Evolutionary conservation across 92 coral and sea anemone species (phyloP).

Genomic region (Galaxea fascicularis): DNA sequence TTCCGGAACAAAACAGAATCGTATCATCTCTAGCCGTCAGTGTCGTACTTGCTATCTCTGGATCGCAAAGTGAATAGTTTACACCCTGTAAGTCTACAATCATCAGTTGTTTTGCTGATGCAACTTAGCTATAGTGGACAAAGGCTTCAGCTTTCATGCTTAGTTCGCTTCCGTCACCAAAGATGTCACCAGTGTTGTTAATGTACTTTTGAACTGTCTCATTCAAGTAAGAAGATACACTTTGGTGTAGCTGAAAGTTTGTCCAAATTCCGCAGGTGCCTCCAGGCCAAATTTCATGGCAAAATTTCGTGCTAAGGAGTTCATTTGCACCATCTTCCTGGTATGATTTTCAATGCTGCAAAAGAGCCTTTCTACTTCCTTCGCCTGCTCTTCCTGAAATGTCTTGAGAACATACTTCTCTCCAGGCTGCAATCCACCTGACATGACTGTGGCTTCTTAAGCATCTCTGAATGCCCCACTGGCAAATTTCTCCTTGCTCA

Average conservation of each 20-base stretch:
- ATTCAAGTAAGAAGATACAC: conserved; percentile 58
- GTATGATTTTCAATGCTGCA: conserved; percentile 52
- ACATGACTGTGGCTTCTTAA: conserved; percentile 38
- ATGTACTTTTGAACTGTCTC: conserved; percentile 41
- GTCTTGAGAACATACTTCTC: conserved; percentile 64
- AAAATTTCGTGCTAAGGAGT: conserved; percentile 66
- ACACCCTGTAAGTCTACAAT: conserved; percentile 73
- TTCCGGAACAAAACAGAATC: conserved; percentile 61
- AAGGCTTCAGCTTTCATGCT: conserved; percentile 57
- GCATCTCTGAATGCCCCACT: conserved; percentile 71
- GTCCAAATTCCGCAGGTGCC: conserved; percentile 56
- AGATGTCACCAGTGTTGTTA: conserved; percentile 55
- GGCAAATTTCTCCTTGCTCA: conserved; percentile 60
- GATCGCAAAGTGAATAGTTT: conserved; percentile 51
- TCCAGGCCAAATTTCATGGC: conserved; percentile 49
- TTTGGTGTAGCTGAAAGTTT: conserved; percentile 56
- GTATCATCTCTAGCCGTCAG: conserved; percentile 39
- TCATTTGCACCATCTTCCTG: conserved; percentile 72
- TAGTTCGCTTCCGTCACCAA: conserved; percentile 44
- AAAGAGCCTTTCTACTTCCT: conserved; percentile 48
- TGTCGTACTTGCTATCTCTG: conserved; percentile 57
- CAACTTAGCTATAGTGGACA: conserved; percentile 59
- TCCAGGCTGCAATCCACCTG: conserved; percentile 42
- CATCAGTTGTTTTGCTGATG: conserved; percentile 55
- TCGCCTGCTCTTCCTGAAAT: conserved; percentile 48